phyloP scores from a whole-genome alignment of 2,797 vertebrate species.

The Chloroceryle amazona region DNA sequence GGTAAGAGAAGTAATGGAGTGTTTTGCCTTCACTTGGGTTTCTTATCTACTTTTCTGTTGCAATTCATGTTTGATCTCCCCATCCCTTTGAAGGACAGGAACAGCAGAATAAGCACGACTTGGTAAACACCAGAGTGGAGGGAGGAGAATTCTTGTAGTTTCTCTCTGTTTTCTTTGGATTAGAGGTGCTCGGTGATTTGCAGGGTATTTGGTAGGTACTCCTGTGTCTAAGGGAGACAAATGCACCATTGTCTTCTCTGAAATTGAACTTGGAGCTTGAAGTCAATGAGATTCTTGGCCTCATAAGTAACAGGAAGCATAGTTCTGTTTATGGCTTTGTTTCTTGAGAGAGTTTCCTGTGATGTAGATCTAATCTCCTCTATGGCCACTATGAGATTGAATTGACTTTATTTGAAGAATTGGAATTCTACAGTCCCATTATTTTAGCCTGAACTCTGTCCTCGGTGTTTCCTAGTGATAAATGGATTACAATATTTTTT shows the following conservation, averaged over 20 bases:
- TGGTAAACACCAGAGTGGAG: neutral
- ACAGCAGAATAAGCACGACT: neutral
- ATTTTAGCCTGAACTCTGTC: constrained; percentile 21
- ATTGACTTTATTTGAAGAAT: constrained; percentile 32
- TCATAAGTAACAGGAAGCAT: neutral
- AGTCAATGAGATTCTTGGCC: neutral
- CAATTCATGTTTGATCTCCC: neutral
- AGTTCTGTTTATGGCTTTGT: neutral
- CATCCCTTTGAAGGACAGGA: neutral
- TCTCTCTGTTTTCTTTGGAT: neutral
- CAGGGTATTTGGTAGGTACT: neutral
- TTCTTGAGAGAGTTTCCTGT: neutral
- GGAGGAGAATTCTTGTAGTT: neutral
- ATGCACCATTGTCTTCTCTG: neutral
- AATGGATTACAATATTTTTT: constrained; percentile 32
- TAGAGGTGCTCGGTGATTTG: neutral
- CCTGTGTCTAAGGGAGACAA: neutral
- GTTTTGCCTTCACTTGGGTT: neutral
- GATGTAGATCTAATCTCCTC: neutral
- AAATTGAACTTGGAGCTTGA: neutral
- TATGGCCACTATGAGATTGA: neutral
- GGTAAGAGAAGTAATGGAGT: neutral
- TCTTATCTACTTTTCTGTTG: neutral
- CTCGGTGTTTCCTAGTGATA: constrained; percentile 32
- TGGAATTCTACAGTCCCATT: neutral